These are phyloP conservation scores for Biston betularia DNA, from an alignment of 2,888 invertebrate genomes.

Conservation along the genomic window DNA sequence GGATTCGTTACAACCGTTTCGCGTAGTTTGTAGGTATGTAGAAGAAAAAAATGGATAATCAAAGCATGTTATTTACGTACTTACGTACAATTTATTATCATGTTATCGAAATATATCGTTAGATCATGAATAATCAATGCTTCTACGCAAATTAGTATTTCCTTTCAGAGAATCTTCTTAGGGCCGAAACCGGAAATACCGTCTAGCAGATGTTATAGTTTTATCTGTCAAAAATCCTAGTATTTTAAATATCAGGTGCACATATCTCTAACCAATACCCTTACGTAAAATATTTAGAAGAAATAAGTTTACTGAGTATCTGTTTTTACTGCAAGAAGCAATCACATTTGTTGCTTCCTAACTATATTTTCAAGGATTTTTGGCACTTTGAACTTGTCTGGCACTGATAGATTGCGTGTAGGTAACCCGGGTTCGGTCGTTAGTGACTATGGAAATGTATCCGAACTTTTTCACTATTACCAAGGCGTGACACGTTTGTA, in stretches of 20 bases:
- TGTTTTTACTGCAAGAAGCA: not conserved
- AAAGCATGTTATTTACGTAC: conserved; percentile 75
- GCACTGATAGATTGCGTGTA: conserved; percentile 32
- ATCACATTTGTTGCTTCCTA: not conserved
- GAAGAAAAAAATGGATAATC: conserved; percentile 67
- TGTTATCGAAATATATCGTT: conserved; percentile 81
- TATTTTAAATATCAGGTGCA: not conserved
- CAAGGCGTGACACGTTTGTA: conserved; percentile 68
- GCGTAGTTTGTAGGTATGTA: conserved; percentile 78
- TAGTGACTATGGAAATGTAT: conserved; percentile 72
- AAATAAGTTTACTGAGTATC: not conserved
- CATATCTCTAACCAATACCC: not conserved
- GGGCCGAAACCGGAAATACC: conserved; percentile 25
- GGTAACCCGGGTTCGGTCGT: conserved; percentile 20
- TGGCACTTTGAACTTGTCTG: conserved; percentile 12
- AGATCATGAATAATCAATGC: conserved; percentile 69
- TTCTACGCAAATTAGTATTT: conserved; percentile 71
- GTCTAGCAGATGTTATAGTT: conserved; percentile 10
- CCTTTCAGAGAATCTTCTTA: conserved; percentile 56
- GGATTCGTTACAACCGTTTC: conserved; percentile 76
- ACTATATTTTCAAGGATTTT: not conserved
- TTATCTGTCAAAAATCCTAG: conserved; percentile 16
- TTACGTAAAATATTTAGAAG: not conserved
- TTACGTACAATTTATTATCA: conserved; percentile 79
- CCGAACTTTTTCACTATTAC: conserved; percentile 75